These are phyloP conservation scores for Erethizon dorsatum DNA, from an alignment of 2,797 vertebrate genomes.

Conservation along the genomic window DNA sequence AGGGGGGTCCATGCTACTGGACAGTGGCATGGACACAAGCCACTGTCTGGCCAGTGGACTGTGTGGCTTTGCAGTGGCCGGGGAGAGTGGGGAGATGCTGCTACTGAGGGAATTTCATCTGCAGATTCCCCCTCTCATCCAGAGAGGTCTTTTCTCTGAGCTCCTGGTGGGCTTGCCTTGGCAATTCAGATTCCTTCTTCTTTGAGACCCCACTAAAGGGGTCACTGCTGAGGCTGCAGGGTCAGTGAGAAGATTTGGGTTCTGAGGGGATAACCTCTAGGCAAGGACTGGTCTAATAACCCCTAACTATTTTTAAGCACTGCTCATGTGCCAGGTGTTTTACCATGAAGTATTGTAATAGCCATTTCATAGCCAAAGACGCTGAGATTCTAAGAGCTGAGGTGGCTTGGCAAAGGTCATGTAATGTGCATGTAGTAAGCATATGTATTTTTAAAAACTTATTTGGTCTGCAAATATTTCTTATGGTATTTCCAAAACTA, in stretches of 20 bases:
- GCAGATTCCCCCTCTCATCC: not conserved
- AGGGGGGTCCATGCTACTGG: too few species aligned
- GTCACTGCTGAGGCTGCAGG: accelerated
- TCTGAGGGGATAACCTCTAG: not conserved
- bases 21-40: too few species aligned
- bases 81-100: not conserved
- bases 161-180: not conserved
- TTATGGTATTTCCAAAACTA: not conserved
- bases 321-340: not conserved
- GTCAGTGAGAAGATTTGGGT: not conserved
- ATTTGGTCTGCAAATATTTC: not conserved
- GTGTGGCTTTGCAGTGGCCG: not conserved
- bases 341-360: not conserved
- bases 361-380: not conserved
- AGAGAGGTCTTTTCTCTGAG: not conserved
- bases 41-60: not conserved
- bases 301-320: not conserved
- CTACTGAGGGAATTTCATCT: accelerated
- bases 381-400: not conserved
- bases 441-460: not conserved
- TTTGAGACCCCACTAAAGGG: not conserved
- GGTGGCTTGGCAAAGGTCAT: not conserved
- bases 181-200: not conserved
- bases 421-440: not conserved
- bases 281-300: not conserved